A percentile compares a stretch with the other conserved stretches of the same genome.
phyloP scores from a whole-genome alignment of 2,797 vertebrate species.

The Amazona ochrocephala region DNA sequence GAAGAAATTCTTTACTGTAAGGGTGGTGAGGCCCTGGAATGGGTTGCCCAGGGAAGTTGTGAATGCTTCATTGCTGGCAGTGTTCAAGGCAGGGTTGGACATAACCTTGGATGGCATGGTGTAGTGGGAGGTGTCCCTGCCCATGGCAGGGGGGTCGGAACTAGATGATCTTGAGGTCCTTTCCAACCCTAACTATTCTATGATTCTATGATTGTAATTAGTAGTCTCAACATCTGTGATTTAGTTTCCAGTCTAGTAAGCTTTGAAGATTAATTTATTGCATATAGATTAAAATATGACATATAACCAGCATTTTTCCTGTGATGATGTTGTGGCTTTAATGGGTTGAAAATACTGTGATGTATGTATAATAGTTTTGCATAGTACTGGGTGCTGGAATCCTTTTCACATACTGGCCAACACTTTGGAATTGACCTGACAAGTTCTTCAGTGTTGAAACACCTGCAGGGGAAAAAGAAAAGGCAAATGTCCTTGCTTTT shows the following conservation, averaged over 20 bases:
- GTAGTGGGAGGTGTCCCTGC: no score
- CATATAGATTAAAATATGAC: background rate
- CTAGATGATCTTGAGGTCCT: no score
- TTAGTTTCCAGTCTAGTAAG: background rate
- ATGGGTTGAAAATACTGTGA: background rate
- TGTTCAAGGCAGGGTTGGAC: no score
- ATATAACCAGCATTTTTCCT: background rate
- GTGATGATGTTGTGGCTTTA: constrained; percentile 4
- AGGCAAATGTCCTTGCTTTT: background rate
- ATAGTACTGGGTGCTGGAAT: background rate
- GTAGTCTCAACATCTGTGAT: background rate
- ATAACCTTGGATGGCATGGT: no score
- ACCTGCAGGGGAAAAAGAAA: background rate
- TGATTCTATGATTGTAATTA: background rate
- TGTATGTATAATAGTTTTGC: background rate
- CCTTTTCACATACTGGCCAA: background rate
- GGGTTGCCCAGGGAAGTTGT: no score
- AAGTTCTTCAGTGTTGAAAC: background rate
- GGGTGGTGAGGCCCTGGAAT: no score
- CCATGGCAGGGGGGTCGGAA: no score
- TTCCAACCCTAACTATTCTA: background rate
- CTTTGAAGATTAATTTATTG: background rate
- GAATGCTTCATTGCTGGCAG: no score
- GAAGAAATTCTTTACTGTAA: no score
- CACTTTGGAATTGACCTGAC: background rate